phyloP scores from a whole-genome alignment of 2,888 invertebrate species.

The Brachyopa scutellaris region DNA sequence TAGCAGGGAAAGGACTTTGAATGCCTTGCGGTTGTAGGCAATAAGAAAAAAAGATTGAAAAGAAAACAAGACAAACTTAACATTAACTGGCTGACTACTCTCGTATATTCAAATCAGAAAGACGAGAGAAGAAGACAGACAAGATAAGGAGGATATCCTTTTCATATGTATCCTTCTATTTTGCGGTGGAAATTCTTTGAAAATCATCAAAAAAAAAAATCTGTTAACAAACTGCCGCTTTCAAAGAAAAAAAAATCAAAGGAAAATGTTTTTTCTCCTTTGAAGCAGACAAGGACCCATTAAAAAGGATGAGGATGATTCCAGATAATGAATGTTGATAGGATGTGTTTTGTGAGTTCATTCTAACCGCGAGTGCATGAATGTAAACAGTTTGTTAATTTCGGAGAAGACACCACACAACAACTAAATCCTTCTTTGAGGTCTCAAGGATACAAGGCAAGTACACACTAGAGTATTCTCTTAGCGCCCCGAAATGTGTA shows the following conservation, averaged over 20 bases:
- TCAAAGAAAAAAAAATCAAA: neutral
- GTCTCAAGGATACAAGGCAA: too few relatives aligned
- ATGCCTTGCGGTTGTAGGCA: slow-evolving; percentile 10
- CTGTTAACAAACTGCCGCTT: neutral
- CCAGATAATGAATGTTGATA: neutral
- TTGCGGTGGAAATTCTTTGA: neutral
- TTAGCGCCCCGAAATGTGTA: neutral
- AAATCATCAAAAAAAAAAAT: neutral
- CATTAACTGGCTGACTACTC: slow-evolving; percentile 1
- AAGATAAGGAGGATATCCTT: neutral
- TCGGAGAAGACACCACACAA: neutral
- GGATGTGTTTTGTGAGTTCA: neutral
- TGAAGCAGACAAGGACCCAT: neutral
- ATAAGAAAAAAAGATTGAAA: neutral
- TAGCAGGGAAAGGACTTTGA: slow-evolving; percentile 9
- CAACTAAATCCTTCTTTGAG: neutral
- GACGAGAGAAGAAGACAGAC: too few relatives aligned
- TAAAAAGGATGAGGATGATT: slow-evolving; percentile 1
- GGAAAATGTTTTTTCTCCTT: too few relatives aligned
- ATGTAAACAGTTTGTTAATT: neutral
- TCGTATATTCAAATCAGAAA: neutral
- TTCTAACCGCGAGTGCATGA: neutral
- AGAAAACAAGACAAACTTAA: neutral
- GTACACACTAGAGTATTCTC: neutral
- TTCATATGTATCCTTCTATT: neutral